Conservation (phyloP, 1,140 invertebrate genomes). For the Drosophila pseudoananassae region DNA sequence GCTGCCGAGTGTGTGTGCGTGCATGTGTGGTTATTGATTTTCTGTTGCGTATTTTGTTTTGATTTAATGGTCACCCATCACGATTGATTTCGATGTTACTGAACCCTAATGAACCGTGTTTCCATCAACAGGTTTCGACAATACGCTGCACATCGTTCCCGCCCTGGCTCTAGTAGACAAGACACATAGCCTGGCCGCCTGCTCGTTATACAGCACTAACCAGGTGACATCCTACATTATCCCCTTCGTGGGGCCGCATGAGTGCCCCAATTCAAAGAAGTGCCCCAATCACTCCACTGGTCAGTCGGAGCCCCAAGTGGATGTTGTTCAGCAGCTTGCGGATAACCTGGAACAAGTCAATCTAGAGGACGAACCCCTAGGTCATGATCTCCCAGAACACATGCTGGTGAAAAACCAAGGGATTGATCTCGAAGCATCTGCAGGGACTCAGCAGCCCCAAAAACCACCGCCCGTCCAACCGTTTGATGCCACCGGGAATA, state of each 20-base stretch:
- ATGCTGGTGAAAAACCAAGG: conserved; percentile 52
- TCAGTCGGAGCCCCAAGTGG: conserved; percentile 6
- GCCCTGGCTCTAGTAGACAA: conserved; percentile 74
- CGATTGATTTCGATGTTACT: conserved; percentile 28
- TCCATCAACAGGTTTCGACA: conserved; percentile 80
- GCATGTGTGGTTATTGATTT: conserved; percentile 69
- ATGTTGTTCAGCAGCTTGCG: conserved; percentile 39
- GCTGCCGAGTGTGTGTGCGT: conserved; percentile 18
- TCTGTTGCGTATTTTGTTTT: conserved; percentile 66
- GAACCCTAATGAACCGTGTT: conserved; percentile 7
- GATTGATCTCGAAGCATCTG: conserved; percentile 9
- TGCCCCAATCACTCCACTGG: conserved; percentile 73
- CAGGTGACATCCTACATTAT: conserved; percentile 83
- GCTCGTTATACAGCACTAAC: conserved; percentile 64
- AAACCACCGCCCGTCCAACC: conserved; percentile 30
- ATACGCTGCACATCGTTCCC: conserved; percentile 83
- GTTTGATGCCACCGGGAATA: conserved; percentile 86
- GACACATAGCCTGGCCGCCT: conserved; percentile 47
- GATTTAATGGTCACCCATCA: conserved; percentile 29
- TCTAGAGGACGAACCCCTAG: conserved; percentile 53
- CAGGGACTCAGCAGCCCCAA: conserved; percentile 4
- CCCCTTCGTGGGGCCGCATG: conserved; percentile 82
- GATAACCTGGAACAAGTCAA: conserved; percentile 42
- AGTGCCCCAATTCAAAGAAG: conserved; percentile 82
- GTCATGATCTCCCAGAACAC: conserved; percentile 69